Evolutionary conservation across 1,140 invertebrate species (phyloP).

Genomic region (Ooceraea biroi): DNA sequence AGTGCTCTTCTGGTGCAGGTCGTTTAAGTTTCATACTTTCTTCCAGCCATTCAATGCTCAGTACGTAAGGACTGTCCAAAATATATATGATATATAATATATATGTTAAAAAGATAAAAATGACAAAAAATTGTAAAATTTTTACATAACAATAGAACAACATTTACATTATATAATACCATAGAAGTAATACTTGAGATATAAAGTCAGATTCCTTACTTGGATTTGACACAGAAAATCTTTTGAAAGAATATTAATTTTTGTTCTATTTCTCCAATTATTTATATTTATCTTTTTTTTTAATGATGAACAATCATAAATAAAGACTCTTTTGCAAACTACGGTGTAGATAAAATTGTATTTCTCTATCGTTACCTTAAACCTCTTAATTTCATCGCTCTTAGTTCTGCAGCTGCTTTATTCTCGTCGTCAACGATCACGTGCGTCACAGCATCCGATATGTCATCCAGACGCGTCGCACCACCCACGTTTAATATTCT

Average conservation of each 20-base stretch:
- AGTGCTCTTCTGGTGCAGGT: slow-evolving; percentile 88
- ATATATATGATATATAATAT: slow-evolving; percentile 5
- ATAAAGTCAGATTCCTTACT: background rate
- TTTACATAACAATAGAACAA: no score
- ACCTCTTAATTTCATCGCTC: slow-evolving; percentile 82
- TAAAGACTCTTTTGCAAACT: background rate
- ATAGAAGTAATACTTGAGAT: background rate
- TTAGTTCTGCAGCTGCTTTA: slow-evolving; percentile 85
- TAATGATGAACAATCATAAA: background rate
- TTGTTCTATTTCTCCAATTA: no score
- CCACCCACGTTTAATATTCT: slow-evolving; percentile 93
- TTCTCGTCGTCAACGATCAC: slow-evolving; percentile 90
- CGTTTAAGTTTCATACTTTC: slow-evolving; percentile 89
- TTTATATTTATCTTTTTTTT: no score
- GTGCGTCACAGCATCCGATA: slow-evolving; percentile 93
- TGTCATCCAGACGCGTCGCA: slow-evolving; percentile 92
- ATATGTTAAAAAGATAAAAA: no score
- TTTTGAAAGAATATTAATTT: background rate
- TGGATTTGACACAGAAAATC: background rate
- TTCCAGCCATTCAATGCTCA: slow-evolving; percentile 91
- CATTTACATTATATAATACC: no score
- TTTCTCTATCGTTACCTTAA: slow-evolving; percentile 67
- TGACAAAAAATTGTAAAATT: no score
- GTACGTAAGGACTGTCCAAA: slow-evolving; percentile 88
- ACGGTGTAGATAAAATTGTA: background rate